These are phyloP conservation scores for Eupithecia inturbata DNA, from an alignment of 2,888 invertebrate species.

Conservation along the genomic window DNA sequence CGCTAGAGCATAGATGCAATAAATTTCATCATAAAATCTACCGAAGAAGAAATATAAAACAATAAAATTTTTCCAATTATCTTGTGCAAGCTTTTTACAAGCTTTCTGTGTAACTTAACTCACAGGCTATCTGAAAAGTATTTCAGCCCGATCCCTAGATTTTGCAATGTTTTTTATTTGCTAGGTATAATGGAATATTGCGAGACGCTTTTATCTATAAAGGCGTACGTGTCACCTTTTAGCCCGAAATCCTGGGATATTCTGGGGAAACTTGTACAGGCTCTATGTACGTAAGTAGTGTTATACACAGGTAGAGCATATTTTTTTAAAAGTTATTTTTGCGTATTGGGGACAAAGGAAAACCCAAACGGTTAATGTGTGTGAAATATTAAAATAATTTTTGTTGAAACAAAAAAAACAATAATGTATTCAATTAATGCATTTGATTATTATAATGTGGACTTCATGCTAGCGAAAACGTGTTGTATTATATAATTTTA, in stretches of 20 bases:
- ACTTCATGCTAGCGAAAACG: neutral
- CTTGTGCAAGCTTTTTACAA: neutral
- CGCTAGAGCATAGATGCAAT: too few relatives aligned
- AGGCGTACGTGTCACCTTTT: constrained; percentile 11
- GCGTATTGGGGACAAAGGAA: neutral
- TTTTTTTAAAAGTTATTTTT: neutral
- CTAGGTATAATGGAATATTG: constrained; percentile 8
- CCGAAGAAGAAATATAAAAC: too few relatives aligned
- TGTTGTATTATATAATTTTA: neutral
- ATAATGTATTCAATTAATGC: neutral
- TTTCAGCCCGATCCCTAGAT: neutral
- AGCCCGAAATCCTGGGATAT: neutral
- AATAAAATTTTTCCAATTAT: neutral
- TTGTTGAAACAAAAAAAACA: neutral
- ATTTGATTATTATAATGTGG: too few relatives aligned
- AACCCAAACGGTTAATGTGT: neutral
- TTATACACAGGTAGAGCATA: neutral
- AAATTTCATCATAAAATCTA: too few relatives aligned
- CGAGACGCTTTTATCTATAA: constrained; percentile 6
- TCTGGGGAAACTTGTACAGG: neutral
- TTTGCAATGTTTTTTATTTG: neutral
- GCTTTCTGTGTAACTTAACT: too few relatives aligned
- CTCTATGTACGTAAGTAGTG: neutral
- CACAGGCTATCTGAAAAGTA: neutral
- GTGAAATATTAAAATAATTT: neutral